Conservation (phyloP, 2,797 vertebrate species). For the Vipera ursinii region DNA sequence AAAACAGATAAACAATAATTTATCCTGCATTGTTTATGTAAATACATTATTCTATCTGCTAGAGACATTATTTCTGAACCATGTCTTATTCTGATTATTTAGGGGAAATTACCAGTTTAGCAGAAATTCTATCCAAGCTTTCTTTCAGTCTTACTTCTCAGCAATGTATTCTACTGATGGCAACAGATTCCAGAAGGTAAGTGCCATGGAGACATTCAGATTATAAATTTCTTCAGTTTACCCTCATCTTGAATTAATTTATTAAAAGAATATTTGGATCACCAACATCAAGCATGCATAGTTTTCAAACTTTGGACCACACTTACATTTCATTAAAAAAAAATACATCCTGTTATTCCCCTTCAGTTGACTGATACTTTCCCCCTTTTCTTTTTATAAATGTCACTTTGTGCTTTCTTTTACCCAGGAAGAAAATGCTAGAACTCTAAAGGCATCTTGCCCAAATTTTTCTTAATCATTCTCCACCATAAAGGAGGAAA, state of each 20-base stretch:
- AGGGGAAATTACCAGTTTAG: not conserved
- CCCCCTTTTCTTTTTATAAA: not conserved
- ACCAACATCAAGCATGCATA: not conserved
- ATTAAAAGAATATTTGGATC: not conserved
- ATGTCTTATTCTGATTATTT: constrained; percentile 2
- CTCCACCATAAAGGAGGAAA: not conserved
- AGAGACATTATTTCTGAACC: constrained; percentile 4
- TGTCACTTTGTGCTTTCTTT: not conserved
- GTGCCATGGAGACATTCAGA: not conserved
- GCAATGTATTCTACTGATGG: not conserved
- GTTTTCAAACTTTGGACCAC: not conserved
- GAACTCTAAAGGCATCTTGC: not conserved
- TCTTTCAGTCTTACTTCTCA: constrained; percentile 10
- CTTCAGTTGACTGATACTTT: not conserved
- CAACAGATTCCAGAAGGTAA: not conserved
- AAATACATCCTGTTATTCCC: not conserved
- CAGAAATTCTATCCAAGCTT: constrained; percentile 10
- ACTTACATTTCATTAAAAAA: not conserved
- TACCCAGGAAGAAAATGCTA: not conserved
- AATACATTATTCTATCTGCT: not conserved
- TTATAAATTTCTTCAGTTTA: not conserved
- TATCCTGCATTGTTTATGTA: constrained; percentile 36
- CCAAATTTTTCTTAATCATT: not conserved
- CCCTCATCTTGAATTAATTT: not conserved
- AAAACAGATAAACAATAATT: constrained; percentile 30